A percentile compares a stretch with the other conserved stretches of the same genome.
Evolutionary conservation across 2,888 invertebrate genomes (phyloP).

Genomic region (Thecocarcelia acutangulata): DNA sequence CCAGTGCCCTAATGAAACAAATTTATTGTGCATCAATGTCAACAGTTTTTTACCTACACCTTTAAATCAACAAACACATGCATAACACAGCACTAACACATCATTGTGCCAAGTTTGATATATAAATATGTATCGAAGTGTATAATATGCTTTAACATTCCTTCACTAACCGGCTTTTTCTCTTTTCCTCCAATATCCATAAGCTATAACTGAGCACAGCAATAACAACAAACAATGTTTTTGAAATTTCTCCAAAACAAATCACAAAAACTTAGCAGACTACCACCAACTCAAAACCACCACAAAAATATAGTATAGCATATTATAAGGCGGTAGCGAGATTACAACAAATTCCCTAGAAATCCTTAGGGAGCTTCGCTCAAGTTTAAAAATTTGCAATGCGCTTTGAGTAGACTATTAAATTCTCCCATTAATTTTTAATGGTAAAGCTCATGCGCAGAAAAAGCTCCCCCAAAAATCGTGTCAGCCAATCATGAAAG

Average conservation of each 20-base stretch:
- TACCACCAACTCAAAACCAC: conserved; percentile 58
- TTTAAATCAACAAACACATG: conserved; percentile 11
- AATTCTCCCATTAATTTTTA: conserved; percentile 60
- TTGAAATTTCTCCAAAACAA: conserved; percentile 64
- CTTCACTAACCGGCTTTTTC: conserved; percentile 58
- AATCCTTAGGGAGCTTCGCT: conserved; percentile 63
- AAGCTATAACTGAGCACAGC: neutral
- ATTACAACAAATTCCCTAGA: conserved; percentile 55
- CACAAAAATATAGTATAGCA: conserved; percentile 32
- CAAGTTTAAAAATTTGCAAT: conserved; percentile 27
- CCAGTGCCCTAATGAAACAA: conserved; percentile 72
- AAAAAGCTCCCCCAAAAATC: conserved; percentile 74
- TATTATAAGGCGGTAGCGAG: conserved; percentile 21
- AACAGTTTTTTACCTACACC: conserved; percentile 53
- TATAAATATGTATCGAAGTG: neutral
- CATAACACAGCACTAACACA: neutral
- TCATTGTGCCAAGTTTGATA: neutral
- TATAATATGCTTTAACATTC: conserved; percentile 8
- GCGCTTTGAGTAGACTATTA: conserved; percentile 61
- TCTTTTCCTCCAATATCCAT: conserved; percentile 57
- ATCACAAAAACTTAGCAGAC: conserved; percentile 53
- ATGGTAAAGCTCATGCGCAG: conserved; percentile 73
- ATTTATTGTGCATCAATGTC: conserved; percentile 72
- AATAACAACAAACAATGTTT: conserved; percentile 10
- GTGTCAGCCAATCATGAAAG: conserved; percentile 74